Base-by-base conservation (phyloP, 2,888 invertebrate genomes). In the Drosophila trichaetosa region DNA sequence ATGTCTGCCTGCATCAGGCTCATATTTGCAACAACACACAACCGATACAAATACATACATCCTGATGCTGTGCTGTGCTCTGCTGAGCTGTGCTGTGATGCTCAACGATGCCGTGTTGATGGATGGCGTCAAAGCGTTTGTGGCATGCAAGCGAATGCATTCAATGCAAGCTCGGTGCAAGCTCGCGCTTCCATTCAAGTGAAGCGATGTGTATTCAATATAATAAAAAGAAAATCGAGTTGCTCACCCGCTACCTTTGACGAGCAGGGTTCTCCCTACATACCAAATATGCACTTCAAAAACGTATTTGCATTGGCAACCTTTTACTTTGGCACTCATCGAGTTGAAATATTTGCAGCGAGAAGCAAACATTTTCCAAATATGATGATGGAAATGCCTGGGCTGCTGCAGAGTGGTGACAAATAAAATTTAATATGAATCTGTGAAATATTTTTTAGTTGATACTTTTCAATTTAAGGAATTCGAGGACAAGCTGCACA, bases 41-140 rank as follows among this genome's bases (percentile, higher is more conserved):
- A 68, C 59, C 62, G 64, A 62, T 65, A 73, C 40, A 65, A 51
- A 51, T 29, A 29, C 38, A 34, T 4, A 16, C 16, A 38, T 64
- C 59, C 49, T 56, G 4, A 24, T 51, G 21, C 31, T 10, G 33
- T 33, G 10, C 10, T 33, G 4, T 33, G 63, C 31, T 10, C 10
- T 31, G 10, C 10, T 33, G 4, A 10, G 69, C 69, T 48, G 8
- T 42, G 34, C 11, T 42, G 38, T 51, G 34, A 34, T 70, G 69
- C 71, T 74, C 64, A 74, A 53, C 51, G 21, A 21, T 62, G 49
- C 61, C 58, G 54, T 51, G 77, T 59, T 76, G 80, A 76, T 87
- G 65, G 82, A 73, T 68, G 69, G 79, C 88, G 88, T 82, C 76
- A 82, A 79, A 82, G 82, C 83, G 73, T 75, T 87, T 73, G 75